Conservation (phyloP, 1,140 invertebrate species). For the Atta cephalotes region DNA sequence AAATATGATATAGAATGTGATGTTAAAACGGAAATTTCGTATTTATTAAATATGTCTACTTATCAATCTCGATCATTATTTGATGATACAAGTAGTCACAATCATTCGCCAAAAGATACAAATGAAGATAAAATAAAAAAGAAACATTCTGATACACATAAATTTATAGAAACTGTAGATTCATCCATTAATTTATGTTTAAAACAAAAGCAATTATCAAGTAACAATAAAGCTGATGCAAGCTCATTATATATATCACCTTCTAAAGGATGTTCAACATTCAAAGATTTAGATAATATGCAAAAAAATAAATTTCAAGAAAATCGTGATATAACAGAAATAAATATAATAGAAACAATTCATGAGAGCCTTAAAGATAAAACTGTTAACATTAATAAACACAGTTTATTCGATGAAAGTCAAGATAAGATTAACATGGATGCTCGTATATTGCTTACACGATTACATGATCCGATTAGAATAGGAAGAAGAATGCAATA, state of each 20-base stretch:
- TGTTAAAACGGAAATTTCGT: neutral
- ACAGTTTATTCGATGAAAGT: slow-evolving; percentile 3
- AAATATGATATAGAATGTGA: neutral
- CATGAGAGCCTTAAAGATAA: neutral
- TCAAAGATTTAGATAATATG: neutral
- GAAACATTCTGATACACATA: neutral
- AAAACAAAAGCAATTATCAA: slow-evolving; percentile 1
- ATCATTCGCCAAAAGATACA: slow-evolving; percentile 12
- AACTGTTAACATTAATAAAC: slow-evolving; percentile 6
- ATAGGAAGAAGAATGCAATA: slow-evolving; percentile 70
- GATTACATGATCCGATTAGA: slow-evolving; percentile 72
- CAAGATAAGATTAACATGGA: neutral
- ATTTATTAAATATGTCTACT: slow-evolving; percentile 20
- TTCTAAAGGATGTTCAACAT: neutral
- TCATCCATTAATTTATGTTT: neutral
- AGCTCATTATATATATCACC: neutral
- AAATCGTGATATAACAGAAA: neutral
- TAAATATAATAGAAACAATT: neutral
- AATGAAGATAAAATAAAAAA: slow-evolving; percentile 6
- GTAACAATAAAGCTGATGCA: neutral
- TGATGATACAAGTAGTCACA: slow-evolving; percentile 35
- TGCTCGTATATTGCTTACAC: slow-evolving; percentile 51
- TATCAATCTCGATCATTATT: slow-evolving; percentile 60
- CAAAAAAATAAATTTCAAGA: neutral
- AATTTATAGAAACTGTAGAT: neutral